Base-by-base conservation (phyloP, 2,113 vertebrate species). In the Elephas maximus region DNA sequence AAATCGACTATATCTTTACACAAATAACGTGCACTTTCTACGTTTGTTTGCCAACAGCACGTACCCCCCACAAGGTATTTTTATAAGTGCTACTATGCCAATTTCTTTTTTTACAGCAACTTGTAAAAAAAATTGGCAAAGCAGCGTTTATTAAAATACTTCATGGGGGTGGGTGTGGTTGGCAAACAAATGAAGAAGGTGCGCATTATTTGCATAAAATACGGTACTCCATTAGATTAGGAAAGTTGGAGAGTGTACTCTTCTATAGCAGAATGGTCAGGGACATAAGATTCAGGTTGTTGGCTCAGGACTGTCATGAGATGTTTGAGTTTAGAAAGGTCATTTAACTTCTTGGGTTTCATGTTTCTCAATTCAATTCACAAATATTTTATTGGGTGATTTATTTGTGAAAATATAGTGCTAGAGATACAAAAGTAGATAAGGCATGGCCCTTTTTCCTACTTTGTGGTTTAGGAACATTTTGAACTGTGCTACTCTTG, bases 351-450 rank as follows among this genome's bases (percentile, higher is more conserved):
- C 51, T 78, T 65, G 37, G 17, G 4, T 37, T 30, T 91, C 77
- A 65, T 33, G 37, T 85, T 93, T 78, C 18, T 88, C 88, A 91
- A 79, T 86, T 87, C 8, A 28, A 80, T 33, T 93, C 28, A 80
- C 20, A 67, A 24, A 90, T 33, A 3, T 28, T 67, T 69, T 65
- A 21, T 10, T 62, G 30, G 20, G 4, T 92, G 48, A 7, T 86
- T 74, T 90, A 62, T 88, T 65, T 62, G 9, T n/a, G 9, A n/a
- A 91, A 92, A 71, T 87, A 62, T 4, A 37, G 14, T 76, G 6
- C 44, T 84, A 91, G n/a, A 78, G 51, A 93, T 80, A 8, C 26
- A 77, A 48, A 83, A 65, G 33, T 51, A n/a, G 37, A 44, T 10
- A 71, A 60, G 23, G 0, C 8, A 41, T 65, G 3, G 15, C 4